Evolutionary conservation across 2,797 vertebrate genomes (phyloP), one percentile per base, ranked within the genome.

Genomic region (Alosa sapidissima): DNA sequence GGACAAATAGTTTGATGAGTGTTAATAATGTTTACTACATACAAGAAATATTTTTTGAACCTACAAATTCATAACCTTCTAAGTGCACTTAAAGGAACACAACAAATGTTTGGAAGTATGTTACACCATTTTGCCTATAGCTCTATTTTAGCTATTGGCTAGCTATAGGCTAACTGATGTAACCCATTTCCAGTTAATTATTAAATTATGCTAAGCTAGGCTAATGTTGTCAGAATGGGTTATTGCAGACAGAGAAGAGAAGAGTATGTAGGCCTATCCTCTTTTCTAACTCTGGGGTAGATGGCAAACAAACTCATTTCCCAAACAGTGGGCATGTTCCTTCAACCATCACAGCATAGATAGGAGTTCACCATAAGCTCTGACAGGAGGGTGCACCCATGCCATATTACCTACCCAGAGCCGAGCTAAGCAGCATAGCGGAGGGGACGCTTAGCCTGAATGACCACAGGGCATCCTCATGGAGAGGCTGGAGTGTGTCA

Each of bases 11-110:
- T 87, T 72, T 10, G 60, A 88, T 49, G 13, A 19, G 81, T 21
- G 21, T 84, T 60, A 55, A 83, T 65, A 83, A 81, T 86, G 81
- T 87, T 88, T 82, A 89, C 83, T 87, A 68, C 85, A 85, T 62
- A 49, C 84, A 85, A 48, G n/a, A 24, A 24, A 41, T 78, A 45
- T 47, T 78, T 47, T 21, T 8, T 21, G 1, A 78, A 47, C 41
- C 16, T 10, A 21, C 41, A 78, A 8, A 47, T 45, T 41, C 41
- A 14, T 45, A 45, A 47, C 41, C 41, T 0, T 75, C 11, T 41
- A 19, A 75, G 72, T 78, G 72, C 19, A 45, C 16, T 24, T 16
- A 41, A 36, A 72, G 41, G 41, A 41, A 41, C 41, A 41, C 41
- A 41, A 41, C 41, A 41, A 41, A 2, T 2, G 2, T 41, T 41